phyloP scores from a whole-genome alignment of 2,113 vertebrate genomes.

The Otis tarda region DNA sequence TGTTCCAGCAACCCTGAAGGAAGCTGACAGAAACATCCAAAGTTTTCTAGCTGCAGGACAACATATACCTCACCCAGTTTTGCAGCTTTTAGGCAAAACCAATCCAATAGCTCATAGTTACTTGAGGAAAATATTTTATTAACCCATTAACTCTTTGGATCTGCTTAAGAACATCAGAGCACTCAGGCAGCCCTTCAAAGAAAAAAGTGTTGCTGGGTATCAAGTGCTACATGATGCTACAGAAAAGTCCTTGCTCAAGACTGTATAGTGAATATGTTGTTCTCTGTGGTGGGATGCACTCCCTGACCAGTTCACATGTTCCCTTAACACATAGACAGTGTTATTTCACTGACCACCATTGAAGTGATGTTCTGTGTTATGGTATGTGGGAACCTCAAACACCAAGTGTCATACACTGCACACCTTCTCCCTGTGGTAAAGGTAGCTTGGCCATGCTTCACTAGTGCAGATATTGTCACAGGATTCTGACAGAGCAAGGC shows the following conservation, averaged over 20 bases:
- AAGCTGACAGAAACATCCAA: not conserved
- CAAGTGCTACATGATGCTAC: not conserved
- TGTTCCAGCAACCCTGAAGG: not conserved
- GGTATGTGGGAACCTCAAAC: not conserved
- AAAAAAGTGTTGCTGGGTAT: not conserved
- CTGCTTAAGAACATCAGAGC: not conserved
- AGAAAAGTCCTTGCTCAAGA: not conserved
- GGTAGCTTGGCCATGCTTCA: not conserved
- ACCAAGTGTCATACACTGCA: accelerated
- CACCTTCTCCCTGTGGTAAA: not conserved
- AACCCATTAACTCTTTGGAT: not conserved
- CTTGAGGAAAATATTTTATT: not conserved
- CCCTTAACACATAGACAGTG: not conserved
- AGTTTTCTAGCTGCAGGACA: not conserved
- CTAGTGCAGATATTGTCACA: too few species aligned
- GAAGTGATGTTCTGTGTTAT: not conserved
- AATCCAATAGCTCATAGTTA: not conserved
- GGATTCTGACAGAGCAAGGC: not conserved
- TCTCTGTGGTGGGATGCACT: not conserved
- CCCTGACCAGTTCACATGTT: not conserved
- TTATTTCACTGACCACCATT: not conserved
- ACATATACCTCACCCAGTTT: not conserved
- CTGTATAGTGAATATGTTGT: accelerated
- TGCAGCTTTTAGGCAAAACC: not conserved
- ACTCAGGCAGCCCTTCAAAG: not conserved